A percentile compares a stretch with the other conserved stretches of the same genome.
phyloP scores from a whole-genome alignment of 2,888 invertebrate species.

The Phasia obesa region DNA sequence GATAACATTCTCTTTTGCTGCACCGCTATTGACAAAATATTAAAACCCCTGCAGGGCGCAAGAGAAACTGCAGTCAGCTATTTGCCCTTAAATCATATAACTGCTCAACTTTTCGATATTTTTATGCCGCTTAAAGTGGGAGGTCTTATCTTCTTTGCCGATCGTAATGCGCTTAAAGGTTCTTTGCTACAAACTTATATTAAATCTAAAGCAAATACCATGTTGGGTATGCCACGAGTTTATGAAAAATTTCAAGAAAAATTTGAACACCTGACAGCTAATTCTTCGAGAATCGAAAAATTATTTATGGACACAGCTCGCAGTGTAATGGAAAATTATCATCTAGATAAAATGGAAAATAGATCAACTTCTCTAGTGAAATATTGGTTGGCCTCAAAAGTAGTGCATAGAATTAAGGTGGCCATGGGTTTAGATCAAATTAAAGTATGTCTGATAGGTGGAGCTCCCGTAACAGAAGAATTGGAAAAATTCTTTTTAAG shows the following conservation, averaged over 20 bases:
- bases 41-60: constrained; percentile 83
- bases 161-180: constrained; percentile 93
- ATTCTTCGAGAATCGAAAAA: constrained; percentile 87
- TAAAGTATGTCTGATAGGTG: constrained; percentile 87
- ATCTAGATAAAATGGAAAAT: constrained; percentile 83
- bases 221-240: constrained; percentile 94
- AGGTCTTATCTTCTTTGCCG: constrained; percentile 89
- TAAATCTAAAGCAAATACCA: constrained; percentile 90
- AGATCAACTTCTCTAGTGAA: constrained; percentile 66
- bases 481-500: constrained; percentile 93
- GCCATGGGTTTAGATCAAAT: constrained; percentile 91
- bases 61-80: constrained; percentile 88
- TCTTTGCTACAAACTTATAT: constrained; percentile 88
- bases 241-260: constrained; percentile 97
- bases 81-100: constrained; percentile 94
- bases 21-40: constrained; percentile 83
- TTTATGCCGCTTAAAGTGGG: constrained; percentile 82
- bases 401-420: constrained; percentile 89
- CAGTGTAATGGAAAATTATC: constrained; percentile 85
- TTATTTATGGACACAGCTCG: constrained; percentile 88
- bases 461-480: constrained; percentile 91
- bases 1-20: constrained; percentile 91
- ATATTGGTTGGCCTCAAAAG: constrained; percentile 83
- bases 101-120: constrained; percentile 91
- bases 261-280: constrained; percentile 88